Evolutionary conservation across 2,113 vertebrate species (phyloP).

Genomic region (Brachypodius melanocephalos): DNA sequence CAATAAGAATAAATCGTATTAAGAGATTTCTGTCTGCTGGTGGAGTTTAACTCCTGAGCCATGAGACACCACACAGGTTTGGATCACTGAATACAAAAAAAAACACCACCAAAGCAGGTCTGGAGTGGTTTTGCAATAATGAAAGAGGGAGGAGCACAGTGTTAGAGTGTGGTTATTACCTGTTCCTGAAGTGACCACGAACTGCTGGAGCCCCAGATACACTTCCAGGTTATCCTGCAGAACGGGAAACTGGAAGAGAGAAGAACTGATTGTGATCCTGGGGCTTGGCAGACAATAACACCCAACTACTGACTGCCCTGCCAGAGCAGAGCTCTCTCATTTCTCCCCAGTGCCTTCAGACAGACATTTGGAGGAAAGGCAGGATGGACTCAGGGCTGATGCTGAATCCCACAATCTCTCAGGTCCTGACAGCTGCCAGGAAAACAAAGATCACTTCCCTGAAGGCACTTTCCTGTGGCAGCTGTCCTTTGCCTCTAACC

Average conservation of each 20-base stretch:
- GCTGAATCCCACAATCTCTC: background rate
- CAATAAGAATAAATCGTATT: background rate
- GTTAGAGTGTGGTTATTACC: conserved; percentile 70
- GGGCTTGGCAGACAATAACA: background rate
- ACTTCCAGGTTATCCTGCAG: conserved; percentile 96
- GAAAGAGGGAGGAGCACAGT: background rate
- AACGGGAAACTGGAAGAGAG: conserved; percentile 86
- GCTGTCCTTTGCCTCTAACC: background rate
- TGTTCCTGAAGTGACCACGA: conserved; percentile 86
- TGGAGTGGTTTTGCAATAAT: background rate
- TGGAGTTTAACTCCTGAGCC: background rate
- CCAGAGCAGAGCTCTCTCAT: background rate
- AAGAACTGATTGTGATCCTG: background rate
- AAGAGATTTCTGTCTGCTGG: background rate
- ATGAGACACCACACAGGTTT: background rate
- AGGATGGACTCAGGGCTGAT: background rate
- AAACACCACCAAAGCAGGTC: background rate
- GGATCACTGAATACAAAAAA: rapidly evolving
- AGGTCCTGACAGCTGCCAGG: background rate
- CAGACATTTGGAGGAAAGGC: background rate
- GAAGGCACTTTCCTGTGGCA: background rate
- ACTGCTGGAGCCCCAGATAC: conserved; percentile 95
- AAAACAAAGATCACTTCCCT: background rate
- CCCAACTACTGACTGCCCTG: background rate
- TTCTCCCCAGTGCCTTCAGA: background rate